Conservation (phyloP, 2,113 vertebrate genomes). For the Rhizomys pruinosus region DNA sequence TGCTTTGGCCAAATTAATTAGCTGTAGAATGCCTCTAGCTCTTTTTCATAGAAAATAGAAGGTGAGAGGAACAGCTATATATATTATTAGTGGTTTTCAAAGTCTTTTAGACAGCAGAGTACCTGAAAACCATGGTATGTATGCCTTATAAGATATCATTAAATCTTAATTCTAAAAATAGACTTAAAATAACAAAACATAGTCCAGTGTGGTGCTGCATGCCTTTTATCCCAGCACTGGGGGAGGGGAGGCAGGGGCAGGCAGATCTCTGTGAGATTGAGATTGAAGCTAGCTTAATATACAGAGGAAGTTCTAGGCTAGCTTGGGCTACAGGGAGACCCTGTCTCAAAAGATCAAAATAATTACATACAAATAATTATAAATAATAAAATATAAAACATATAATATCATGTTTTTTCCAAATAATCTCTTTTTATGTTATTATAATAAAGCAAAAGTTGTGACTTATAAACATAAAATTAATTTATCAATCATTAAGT, state of each 20-base stretch:
- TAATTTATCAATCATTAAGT: not conserved
- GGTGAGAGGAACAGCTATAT: not conserved
- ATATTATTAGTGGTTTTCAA: conserved; percentile 27
- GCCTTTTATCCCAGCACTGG: too few species aligned
- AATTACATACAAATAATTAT: too few species aligned
- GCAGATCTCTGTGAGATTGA: too few species aligned
- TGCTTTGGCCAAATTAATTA: conserved; percentile 18
- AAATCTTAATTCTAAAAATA: conserved; percentile 53
- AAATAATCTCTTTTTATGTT: not conserved
- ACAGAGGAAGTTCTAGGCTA: too few species aligned
- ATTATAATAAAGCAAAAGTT: not conserved
- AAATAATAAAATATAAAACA: too few species aligned
- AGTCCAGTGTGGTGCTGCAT: not conserved
- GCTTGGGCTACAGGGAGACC: too few species aligned
- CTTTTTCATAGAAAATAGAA: not conserved
- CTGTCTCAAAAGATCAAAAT: too few species aligned
- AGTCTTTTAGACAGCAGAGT: not conserved
- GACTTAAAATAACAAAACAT: conserved; percentile 20
- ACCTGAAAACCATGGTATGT: not conserved
- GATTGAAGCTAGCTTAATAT: too few species aligned
- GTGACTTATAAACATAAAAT: not conserved
- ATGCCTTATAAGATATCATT: not conserved
- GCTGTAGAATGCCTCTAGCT: not conserved
- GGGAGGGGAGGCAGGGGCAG: too few species aligned
- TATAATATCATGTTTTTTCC: not conserved